Conservation (phyloP, 37 sponge, comb jelly and placozoan species). For the Tethya wilhelma region DNA sequence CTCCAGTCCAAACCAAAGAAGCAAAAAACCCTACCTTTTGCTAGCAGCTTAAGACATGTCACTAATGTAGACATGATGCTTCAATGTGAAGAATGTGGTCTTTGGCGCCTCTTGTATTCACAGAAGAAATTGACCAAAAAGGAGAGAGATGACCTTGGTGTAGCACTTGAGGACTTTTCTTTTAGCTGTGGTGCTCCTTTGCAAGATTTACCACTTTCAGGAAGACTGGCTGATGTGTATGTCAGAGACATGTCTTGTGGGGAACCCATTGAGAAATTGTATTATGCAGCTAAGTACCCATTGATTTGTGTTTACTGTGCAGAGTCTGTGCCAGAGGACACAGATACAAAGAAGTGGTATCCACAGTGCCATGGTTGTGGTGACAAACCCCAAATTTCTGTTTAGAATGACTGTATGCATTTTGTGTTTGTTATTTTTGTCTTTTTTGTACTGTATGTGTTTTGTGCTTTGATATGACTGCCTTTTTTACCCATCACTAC, state of each 20-base stretch:
- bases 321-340: too few relatives aligned
- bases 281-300: not conserved
- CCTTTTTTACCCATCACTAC: too few relatives aligned
- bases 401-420: too few relatives aligned
- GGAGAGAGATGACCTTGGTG: slow-evolving; percentile 3
- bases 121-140: not conserved
- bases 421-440: too few relatives aligned
- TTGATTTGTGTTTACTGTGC: too few relatives aligned
- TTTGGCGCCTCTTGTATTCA: slow-evolving; percentile 20
- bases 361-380: too few relatives aligned
- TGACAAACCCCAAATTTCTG: too few relatives aligned
- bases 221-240: not conserved
- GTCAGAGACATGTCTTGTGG: slow-evolving; percentile 4
- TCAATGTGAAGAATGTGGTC: slow-evolving; percentile 31
- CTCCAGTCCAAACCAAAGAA: not conserved
- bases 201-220: slow-evolving; percentile 23
- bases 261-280: slow-evolving; percentile 16
- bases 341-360: too few relatives aligned
- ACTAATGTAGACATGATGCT: slow-evolving; percentile 34
- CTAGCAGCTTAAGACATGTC: slow-evolving; percentile 15
- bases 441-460: too few relatives aligned
- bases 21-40: slow-evolving; percentile 30
- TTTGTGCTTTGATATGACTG: too few relatives aligned
- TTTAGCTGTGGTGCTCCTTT: slow-evolving; percentile 22
- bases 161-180: slow-evolving; percentile 10